These are phyloP conservation scores for Sylvia atricapilla DNA, from an alignment of 2,113 vertebrate genomes.

Conservation along the genomic window DNA sequence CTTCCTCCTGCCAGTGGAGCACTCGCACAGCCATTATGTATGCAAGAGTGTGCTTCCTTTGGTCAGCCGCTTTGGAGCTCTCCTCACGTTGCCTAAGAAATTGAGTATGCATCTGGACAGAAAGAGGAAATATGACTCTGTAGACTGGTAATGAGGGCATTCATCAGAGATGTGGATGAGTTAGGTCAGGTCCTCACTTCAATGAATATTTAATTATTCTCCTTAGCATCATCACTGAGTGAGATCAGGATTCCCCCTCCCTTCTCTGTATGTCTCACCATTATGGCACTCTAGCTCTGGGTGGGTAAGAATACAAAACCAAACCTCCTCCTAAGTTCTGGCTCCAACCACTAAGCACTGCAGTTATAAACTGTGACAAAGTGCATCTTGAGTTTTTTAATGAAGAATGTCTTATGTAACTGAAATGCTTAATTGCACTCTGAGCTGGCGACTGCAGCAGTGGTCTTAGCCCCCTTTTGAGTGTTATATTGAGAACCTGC, in stretches of 20 bases:
- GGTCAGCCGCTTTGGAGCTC: background rate
- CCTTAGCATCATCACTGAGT: background rate
- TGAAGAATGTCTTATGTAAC: background rate
- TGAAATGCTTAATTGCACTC: background rate
- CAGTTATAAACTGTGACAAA: background rate
- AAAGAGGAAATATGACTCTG: constrained; percentile 20
- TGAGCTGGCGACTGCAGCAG: background rate
- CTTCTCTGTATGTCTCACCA: background rate
- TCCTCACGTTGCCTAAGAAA: background rate
- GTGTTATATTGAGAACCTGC: background rate
- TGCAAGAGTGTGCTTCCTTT: background rate
- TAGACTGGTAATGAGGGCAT: constrained; percentile 25
- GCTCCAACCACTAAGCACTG: background rate
- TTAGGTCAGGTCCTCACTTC: background rate
- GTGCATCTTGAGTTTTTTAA: background rate
- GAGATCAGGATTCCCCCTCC: background rate
- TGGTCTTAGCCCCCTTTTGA: background rate
- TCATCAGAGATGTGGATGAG: constrained; percentile 9
- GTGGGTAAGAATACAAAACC: background rate
- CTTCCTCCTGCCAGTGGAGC: background rate
- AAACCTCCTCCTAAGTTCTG: background rate
- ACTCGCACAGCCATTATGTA: background rate
- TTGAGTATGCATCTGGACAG: constrained; percentile 14
- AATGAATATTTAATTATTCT: constrained; percentile 16
- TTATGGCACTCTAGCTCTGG: background rate